Conservation (phyloP, 2,113 vertebrate species). For the Muntiacus muntjak region DNA sequence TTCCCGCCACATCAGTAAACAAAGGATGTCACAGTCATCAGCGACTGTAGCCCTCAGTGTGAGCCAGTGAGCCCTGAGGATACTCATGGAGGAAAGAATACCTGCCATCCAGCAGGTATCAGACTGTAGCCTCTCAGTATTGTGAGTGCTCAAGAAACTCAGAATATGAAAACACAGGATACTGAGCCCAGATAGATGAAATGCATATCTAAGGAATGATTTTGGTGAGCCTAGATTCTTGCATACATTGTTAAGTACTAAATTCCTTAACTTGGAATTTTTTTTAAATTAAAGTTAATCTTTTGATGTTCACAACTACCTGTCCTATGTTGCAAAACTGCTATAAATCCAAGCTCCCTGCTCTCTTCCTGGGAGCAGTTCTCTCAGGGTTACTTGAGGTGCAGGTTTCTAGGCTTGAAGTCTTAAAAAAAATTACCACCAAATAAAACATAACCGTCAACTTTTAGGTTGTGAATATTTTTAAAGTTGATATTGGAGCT, state of each 20-base stretch:
- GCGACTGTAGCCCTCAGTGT: neutral
- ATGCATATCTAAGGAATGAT: neutral
- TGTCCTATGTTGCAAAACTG: neutral
- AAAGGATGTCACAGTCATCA: neutral
- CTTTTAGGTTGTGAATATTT: neutral
- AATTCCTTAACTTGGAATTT: neutral
- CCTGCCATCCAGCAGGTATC: neutral
- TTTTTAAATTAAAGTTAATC: neutral
- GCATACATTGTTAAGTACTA: neutral
- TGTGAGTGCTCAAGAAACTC: neutral
- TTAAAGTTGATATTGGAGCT: neutral
- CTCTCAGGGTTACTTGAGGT: neutral
- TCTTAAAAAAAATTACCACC: neutral
- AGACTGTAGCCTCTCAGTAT: neutral
- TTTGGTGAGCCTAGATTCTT: neutral
- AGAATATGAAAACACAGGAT: neutral
- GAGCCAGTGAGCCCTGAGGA: neutral
- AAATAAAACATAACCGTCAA: neutral
- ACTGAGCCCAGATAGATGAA: neutral
- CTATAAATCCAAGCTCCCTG: neutral
- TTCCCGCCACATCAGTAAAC: neutral
- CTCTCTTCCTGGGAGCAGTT: neutral
- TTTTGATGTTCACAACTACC: neutral
- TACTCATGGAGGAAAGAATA: neutral
- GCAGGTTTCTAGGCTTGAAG: neutral